These are phyloP conservation scores for Holotrichia oblita DNA, from an alignment of 1,140 invertebrate species.

Conservation along the genomic window DNA sequence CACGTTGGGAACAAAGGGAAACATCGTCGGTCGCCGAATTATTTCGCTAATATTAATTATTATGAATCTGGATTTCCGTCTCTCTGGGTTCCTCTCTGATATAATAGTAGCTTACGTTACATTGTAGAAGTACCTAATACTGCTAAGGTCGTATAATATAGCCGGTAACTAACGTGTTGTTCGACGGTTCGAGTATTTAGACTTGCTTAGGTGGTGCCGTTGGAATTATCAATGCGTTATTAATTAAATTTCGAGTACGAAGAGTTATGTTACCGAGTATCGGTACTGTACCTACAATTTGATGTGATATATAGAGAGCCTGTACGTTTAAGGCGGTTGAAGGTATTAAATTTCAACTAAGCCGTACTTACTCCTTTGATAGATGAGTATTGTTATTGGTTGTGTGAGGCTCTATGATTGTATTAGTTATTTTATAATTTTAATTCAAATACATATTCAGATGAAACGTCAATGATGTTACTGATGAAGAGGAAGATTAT, in stretches of 20 bases:
- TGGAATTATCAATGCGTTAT: not conserved
- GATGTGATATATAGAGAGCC: too few relatives aligned
- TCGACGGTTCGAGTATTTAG: not conserved
- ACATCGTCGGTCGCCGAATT: not conserved
- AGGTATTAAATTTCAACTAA: too few relatives aligned
- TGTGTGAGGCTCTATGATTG: too few relatives aligned
- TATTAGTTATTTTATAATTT: too few relatives aligned
- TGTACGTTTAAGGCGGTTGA: too few relatives aligned
- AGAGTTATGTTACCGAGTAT: too few relatives aligned
- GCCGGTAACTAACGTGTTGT: not conserved
- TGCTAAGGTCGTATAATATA: constrained; percentile 6
- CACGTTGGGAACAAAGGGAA: not conserved
- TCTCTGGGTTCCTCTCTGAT: not conserved
- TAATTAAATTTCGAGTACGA: constrained; percentile 4
- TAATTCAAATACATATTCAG: too few relatives aligned
- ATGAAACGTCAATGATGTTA: too few relatives aligned
- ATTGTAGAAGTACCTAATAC: not conserved
- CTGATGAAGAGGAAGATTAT: too few relatives aligned
- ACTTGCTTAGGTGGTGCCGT: not conserved
- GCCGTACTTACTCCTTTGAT: too few relatives aligned
- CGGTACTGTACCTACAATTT: too few relatives aligned
- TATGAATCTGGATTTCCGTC: constrained; percentile 11
- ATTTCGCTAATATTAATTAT: constrained; percentile 21
- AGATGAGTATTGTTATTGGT: too few relatives aligned
- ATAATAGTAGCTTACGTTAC: not conserved